Conservation (phyloP, 2,888 invertebrate genomes). For the Rotaria sp. region DNA sequence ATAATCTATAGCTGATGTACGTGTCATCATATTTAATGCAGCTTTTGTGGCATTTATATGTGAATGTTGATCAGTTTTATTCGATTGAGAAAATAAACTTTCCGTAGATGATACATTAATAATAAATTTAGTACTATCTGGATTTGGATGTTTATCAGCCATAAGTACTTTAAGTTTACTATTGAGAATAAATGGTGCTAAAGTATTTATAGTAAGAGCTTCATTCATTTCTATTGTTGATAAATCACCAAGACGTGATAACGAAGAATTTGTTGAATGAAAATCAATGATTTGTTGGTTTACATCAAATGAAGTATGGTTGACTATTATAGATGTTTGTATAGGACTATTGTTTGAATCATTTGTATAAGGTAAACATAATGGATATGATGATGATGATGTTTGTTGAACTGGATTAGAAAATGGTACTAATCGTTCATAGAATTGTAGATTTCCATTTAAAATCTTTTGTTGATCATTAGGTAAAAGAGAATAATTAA, state of each 20-base stretch:
- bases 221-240: constrained; percentile 16
- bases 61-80: constrained; percentile 42
- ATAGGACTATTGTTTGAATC: neutral
- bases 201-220: constrained; percentile 26
- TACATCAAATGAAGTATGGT: neutral
- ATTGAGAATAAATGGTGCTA: constrained; percentile 29
- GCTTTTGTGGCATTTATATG: constrained; percentile 44
- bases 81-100: constrained; percentile 42
- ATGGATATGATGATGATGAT: neutral
- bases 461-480: neutral
- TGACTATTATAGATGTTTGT: neutral
- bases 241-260: neutral
- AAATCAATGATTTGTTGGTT: constrained; percentile 14
- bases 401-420: neutral
- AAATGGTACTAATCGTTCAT: neutral
- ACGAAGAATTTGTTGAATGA: neutral
- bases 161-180: constrained; percentile 1
- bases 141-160: neutral
- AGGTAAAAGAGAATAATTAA: neutral
- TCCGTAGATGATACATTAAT: constrained; percentile 44
- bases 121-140: constrained; percentile 32
- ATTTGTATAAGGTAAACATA: neutral
- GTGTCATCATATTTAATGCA: constrained; percentile 43
- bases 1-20: constrained; percentile 42
- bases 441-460: neutral